These are phyloP conservation scores for Eleginops maclovinus DNA, from an alignment of 2,113 vertebrate species.

Conservation along the genomic window DNA sequence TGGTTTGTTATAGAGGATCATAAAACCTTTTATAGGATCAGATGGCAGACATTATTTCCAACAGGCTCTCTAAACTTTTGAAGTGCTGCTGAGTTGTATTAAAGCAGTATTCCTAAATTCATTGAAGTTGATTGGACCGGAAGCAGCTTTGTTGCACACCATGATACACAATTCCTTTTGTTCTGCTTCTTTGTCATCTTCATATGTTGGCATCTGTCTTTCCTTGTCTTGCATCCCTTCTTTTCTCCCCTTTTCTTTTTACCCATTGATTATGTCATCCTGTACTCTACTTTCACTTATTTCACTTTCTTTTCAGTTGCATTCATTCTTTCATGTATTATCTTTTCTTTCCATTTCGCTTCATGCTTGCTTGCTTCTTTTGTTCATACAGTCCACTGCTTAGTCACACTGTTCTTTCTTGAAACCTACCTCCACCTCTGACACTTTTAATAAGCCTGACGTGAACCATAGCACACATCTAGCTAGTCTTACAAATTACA, in stretches of 20 bases:
- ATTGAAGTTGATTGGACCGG: constrained; percentile 1
- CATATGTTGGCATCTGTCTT: neutral
- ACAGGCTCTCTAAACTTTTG: constrained; percentile 17
- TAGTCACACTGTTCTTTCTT: neutral
- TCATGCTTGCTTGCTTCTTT: neutral
- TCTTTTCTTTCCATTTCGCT: neutral
- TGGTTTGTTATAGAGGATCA: constrained; percentile 21
- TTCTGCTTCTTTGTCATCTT: neutral
- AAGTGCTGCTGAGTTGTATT: neutral
- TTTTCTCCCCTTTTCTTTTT: neutral
- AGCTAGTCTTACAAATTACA: neutral
- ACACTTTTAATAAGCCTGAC: constrained; percentile 14
- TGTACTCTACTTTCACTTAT: neutral
- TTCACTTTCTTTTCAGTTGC: neutral
- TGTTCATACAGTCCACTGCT: neutral
- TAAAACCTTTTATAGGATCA: constrained; percentile 53
- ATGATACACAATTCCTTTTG: neutral
- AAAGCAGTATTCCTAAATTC: neutral
- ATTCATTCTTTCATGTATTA: neutral
- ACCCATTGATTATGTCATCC: neutral
- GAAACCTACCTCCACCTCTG: neutral
- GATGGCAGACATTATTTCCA: constrained; percentile 38
- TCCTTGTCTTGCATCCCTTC: neutral
- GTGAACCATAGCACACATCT: constrained; percentile 4
- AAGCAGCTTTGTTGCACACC: neutral